These are phyloP conservation scores for Helarctos malayanus DNA, from an alignment of 2,797 vertebrate species.

Conservation along the genomic window DNA sequence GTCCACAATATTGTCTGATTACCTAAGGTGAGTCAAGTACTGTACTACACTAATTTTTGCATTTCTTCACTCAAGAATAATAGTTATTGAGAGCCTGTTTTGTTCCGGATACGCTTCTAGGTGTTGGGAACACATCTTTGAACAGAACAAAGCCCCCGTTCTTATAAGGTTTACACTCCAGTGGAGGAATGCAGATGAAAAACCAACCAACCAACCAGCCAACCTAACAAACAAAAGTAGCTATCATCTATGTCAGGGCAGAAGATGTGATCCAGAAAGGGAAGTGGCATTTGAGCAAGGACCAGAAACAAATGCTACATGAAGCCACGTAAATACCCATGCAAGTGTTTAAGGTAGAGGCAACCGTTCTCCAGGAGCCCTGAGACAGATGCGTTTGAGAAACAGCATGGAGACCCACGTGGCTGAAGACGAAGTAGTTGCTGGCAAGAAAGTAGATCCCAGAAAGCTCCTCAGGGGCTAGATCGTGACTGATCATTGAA, in stretches of 20 bases:
- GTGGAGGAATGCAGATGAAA: not conserved
- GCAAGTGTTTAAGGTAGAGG: rapidly evolving
- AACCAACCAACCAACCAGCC: not conserved
- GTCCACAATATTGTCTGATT: conserved; percentile 11
- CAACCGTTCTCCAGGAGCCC: not conserved
- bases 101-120: not conserved
- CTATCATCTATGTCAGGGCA: not conserved
- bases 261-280: not conserved
- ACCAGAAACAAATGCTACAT: not conserved
- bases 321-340: not conserved
- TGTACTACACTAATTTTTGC: not conserved
- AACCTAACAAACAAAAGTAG: not conserved
- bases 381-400: not conserved
- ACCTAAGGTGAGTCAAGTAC: not conserved
- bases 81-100: not conserved
- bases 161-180: not conserved
- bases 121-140: not conserved
- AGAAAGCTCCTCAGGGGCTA: not conserved
- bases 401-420: not conserved
- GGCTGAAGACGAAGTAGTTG: not conserved
- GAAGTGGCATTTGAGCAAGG: not conserved
- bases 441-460: not conserved
- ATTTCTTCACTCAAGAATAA: not conserved
- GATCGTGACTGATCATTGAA: no score
- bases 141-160: not conserved